Percentiles rank a stretch among this genome's conserved stretches.
Evolutionary conservation across 1,140 invertebrate species (phyloP).

Genomic region (Bombus huntii): DNA sequence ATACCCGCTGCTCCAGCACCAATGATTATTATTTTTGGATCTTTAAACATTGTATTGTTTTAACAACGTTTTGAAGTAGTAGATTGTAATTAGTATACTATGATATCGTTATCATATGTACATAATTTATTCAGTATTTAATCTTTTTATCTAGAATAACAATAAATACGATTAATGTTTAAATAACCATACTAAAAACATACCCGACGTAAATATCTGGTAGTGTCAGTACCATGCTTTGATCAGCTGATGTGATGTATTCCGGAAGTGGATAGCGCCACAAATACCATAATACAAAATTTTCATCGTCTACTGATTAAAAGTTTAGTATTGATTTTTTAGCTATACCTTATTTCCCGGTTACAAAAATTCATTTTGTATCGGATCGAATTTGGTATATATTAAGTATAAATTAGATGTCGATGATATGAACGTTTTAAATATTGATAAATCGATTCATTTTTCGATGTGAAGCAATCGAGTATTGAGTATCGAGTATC

Average conservation of each 20-base stretch:
- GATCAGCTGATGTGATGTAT: neutral
- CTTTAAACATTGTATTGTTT: conserved; percentile 38
- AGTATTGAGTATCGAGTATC: neutral
- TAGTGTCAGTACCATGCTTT: neutral
- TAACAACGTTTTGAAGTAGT: neutral
- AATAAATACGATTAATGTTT: neutral
- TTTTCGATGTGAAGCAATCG: neutral
- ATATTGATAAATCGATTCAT: neutral
- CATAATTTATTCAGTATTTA: too few species aligned
- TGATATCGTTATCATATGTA: neutral
- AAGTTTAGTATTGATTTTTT: neutral
- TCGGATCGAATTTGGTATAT: neutral
- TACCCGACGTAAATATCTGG: neutral
- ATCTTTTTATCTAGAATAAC: too few species aligned
- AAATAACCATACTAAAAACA: neutral
- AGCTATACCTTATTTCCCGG: neutral
- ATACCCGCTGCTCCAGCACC: conserved; percentile 85
- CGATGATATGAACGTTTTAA: neutral
- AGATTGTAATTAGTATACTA: neutral
- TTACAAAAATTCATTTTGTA: neutral
- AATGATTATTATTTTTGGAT: conserved; percentile 82
- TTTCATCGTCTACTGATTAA: too few species aligned
- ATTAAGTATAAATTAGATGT: neutral
- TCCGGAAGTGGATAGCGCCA: neutral
- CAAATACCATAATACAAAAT: neutral